Conservation (phyloP, 2,888 invertebrate genomes). For the Poecilobothrus nobilitatus region DNA sequence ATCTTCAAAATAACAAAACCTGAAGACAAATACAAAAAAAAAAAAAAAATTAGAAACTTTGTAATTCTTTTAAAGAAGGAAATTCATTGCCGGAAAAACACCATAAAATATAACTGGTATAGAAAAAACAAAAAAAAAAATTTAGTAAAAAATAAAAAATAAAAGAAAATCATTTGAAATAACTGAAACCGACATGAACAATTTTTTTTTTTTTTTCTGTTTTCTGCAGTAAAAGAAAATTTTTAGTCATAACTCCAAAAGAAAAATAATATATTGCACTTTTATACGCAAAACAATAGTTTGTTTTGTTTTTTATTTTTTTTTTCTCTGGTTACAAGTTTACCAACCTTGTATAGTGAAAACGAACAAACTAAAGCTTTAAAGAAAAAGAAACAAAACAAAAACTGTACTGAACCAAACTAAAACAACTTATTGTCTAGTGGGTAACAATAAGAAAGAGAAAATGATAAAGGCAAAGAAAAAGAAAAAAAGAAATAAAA, state of each 20-base stretch:
- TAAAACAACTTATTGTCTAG: no score
- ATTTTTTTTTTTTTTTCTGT: background rate
- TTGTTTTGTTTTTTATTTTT: no score
- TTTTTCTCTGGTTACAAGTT: background rate
- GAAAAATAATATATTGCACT: background rate
- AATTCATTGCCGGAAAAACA: slow-evolving; percentile 4
- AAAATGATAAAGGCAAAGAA: no score
- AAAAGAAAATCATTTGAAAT: no score
- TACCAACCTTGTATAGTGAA: background rate
- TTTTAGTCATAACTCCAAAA: no score
- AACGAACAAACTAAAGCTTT: no score
- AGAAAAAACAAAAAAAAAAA: background rate
- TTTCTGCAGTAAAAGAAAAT: background rate
- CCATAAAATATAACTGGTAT: background rate
- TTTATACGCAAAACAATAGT: background rate
- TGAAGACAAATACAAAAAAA: no score
- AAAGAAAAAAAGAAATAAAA: background rate
- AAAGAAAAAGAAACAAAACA: background rate
- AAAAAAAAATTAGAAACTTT: no score
- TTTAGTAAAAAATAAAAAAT: background rate
- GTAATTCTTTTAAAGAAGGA: background rate
- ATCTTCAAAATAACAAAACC: no score
- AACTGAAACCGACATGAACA: background rate
- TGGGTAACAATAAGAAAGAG: no score
- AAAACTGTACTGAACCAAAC: background rate